Conservation (phyloP, 2,888 invertebrate species). For the Anthophora plumipes region DNA sequence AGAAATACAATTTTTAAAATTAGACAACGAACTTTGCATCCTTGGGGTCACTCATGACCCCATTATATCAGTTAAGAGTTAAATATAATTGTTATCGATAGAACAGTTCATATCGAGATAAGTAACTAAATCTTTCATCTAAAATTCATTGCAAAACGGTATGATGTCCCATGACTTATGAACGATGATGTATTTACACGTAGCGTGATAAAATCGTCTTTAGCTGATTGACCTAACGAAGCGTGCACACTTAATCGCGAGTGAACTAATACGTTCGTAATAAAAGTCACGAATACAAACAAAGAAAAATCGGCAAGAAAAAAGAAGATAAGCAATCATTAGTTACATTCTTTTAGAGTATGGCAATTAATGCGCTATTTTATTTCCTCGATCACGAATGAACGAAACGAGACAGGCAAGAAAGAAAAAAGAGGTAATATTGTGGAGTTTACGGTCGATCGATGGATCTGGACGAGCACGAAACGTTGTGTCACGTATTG, state of each 20-base stretch:
- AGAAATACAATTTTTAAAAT: too few relatives aligned
- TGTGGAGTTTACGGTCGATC: not conserved
- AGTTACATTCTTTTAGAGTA: not conserved
- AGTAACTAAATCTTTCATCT: too few relatives aligned
- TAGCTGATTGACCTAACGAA: not conserved
- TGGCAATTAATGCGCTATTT: not conserved
- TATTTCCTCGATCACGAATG: slow-evolving; percentile 9
- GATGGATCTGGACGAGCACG: slow-evolving; percentile 13
- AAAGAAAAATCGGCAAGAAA: not conserved
- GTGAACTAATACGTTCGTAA: slow-evolving; percentile 3
- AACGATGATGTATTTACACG: too few relatives aligned
- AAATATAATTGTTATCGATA: too few relatives aligned
- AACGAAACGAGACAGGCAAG: not conserved
- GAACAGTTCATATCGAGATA: too few relatives aligned
- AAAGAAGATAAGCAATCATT: not conserved
- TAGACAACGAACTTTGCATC: too few relatives aligned
- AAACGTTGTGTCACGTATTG: slow-evolving; percentile 5
- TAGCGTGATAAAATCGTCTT: slow-evolving; percentile 9
- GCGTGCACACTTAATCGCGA: not conserved
- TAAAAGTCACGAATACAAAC: not conserved
- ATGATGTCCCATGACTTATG: too few relatives aligned
- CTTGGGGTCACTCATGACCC: too few relatives aligned
- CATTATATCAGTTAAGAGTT: too few relatives aligned
- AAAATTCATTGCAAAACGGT: too few relatives aligned
- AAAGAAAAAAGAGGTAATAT: not conserved